Base-by-base conservation (phyloP, 2,113 vertebrate species). In the Hypanus sabinus region DNA sequence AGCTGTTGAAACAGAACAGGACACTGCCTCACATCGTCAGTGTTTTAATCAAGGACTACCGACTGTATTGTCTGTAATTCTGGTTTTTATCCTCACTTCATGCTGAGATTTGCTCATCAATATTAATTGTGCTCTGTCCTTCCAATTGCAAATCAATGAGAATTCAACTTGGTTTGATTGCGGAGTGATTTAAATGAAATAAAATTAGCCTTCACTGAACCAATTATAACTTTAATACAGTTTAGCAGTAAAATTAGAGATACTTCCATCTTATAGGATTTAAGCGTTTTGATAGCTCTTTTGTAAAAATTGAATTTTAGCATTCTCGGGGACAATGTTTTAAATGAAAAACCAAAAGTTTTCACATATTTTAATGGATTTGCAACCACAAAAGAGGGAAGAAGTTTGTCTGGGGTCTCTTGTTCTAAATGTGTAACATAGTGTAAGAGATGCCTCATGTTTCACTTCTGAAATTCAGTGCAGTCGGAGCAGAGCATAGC, bases 41-140 rank as follows among this genome's bases (percentile, higher is more conserved):
- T 30, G 83, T 87, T 62, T 60, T 62, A 87, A 55, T 87, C 83
- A 87, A 87, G 57, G 83, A 60, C 83, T 55, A 87, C 83, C 22
- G 55, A 87, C 83, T 87, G 57, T 87, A 87, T 87, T 87, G 83
- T 87, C 83, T 87, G 55, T 87, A 87, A 87, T 87, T 87, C 83
- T 57, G 83, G 57, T 87, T 87, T 57, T 87, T 87, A 87, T 60
- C 83, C 83, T 30, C 83, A 62, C 46, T 87, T 87, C 83, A 87
- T 87, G 83, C 83, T 87, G 55, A 55, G 83, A 24, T 87, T 87
- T 87, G 83, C 83, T 87, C 83, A 87, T 87, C 83, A 87, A 87
- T 87, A 87, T 87, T 87, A 87, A 87, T 87, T 87, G 83, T 87
- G 83, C n/a, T 60, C 83, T 60, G 46, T 55, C 70, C 24, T 73